Evolutionary conservation across 92 coral and sea anemone species (phyloP).

Genomic region (Metridium senile): DNA sequence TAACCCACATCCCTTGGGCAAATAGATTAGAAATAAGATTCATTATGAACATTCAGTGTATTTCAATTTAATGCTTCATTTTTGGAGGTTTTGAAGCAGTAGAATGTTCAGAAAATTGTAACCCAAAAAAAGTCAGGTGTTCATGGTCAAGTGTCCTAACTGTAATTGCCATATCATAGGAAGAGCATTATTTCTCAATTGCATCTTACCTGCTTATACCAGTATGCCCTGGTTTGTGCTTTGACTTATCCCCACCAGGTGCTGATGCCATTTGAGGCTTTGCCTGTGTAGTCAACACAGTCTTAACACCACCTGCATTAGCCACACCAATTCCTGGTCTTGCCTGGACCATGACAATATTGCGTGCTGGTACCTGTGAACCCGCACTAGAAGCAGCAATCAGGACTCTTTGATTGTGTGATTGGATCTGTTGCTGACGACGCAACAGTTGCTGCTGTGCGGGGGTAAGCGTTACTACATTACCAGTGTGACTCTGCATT

Average conservation of each 20-base stretch:
- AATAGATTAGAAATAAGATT: too few relatives aligned
- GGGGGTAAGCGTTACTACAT: slow-evolving; percentile 64
- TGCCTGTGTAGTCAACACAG: slow-evolving; percentile 36
- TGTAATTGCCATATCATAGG: too few relatives aligned
- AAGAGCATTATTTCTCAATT: neutral
- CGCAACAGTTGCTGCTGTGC: slow-evolving; percentile 82
- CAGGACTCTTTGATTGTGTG: slow-evolving; percentile 69
- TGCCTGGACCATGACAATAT: slow-evolving; percentile 72
- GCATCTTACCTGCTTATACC: slow-evolving; percentile 82
- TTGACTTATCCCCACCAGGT: slow-evolving; percentile 75
- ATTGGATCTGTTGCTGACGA: slow-evolving; percentile 71
- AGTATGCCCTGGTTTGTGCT: slow-evolving; percentile 80
- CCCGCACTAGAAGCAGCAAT: slow-evolving; percentile 62
- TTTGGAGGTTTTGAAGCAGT: too few relatives aligned
- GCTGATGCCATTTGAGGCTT: slow-evolving; percentile 48
- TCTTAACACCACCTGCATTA: slow-evolving; percentile 27
- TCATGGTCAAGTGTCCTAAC: too few relatives aligned
- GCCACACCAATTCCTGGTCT: slow-evolving; percentile 51
- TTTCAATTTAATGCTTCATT: too few relatives aligned
- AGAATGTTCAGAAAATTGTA: too few relatives aligned
- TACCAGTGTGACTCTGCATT: slow-evolving; percentile 52
- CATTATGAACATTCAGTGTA: too few relatives aligned
- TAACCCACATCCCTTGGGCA: too few relatives aligned
- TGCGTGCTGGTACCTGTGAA: slow-evolving; percentile 48
- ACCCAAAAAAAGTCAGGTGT: too few relatives aligned